Evolutionary conservation across 2,113 vertebrate genomes (phyloP).

Genomic region (Dasyprocta punctata): DNA sequence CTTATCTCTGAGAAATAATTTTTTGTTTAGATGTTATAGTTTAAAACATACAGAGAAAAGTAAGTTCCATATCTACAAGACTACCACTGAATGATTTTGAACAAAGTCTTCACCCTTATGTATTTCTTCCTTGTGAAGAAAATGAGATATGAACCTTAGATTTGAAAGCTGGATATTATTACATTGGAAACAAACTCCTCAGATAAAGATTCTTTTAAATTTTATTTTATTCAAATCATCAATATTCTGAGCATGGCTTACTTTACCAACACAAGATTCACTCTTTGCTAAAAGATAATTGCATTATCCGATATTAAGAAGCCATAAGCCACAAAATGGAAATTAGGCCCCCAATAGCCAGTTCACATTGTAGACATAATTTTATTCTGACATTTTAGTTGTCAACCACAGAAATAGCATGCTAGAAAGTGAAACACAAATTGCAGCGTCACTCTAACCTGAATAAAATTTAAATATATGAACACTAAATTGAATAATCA

Average conservation of each 20-base stretch:
- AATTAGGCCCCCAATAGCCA: conserved; percentile 83
- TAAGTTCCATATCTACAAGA: not conserved
- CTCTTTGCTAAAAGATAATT: conserved; percentile 85
- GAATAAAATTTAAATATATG: conserved; percentile 86
- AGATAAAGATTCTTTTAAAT: conserved; percentile 80
- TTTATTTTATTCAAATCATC: conserved; percentile 85
- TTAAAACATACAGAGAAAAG: not conserved
- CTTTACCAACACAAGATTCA: conserved; percentile 84
- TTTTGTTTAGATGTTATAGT: not conserved
- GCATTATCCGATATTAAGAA: conserved; percentile 88
- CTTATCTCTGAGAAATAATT: not conserved
- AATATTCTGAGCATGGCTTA: conserved; percentile 83
- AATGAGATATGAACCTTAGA: conserved; percentile 62
- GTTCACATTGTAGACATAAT: conserved; percentile 84
- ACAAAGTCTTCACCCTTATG: conserved; percentile 36
- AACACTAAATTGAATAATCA: conserved; percentile 82
- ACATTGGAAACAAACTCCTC: conserved; percentile 81
- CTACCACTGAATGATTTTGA: conserved; percentile 56
- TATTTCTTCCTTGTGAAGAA: conserved; percentile 14
- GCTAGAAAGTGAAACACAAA: conserved; percentile 79
- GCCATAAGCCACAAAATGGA: conserved; percentile 87
- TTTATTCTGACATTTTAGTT: conserved; percentile 84
- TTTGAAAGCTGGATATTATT: conserved; percentile 78
- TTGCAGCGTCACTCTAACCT: conserved; percentile 84
- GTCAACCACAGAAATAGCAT: conserved; percentile 76